Conservation (phyloP, 1,140 invertebrate species). For the Ylistrum balloti region DNA sequence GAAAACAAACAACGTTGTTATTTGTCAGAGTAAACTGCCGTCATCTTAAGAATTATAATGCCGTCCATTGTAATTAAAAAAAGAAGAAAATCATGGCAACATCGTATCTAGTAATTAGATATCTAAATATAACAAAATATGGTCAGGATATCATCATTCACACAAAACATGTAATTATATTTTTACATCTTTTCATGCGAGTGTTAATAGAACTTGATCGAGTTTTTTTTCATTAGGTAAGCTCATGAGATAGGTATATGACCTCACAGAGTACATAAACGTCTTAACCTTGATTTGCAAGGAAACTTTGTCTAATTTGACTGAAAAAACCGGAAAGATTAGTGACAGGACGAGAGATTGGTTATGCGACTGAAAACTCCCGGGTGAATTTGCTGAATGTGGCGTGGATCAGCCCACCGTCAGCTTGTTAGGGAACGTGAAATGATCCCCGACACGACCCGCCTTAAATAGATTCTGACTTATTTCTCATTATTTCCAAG, state of each 20-base stretch:
- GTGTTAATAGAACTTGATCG: background rate
- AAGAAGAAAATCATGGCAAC: too few species aligned
- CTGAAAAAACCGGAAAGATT: background rate
- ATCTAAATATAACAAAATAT: too few species aligned
- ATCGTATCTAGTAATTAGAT: too few species aligned
- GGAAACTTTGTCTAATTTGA: conserved; percentile 35
- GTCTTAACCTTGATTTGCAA: background rate
- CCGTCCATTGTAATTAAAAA: too few species aligned
- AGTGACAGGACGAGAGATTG: too few species aligned
- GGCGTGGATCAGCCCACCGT: background rate
- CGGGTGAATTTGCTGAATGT: conserved; percentile 12
- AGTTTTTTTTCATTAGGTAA: background rate
- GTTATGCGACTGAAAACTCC: too few species aligned
- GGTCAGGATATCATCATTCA: background rate
- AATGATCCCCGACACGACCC: background rate
- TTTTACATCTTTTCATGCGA: background rate
- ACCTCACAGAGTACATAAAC: background rate
- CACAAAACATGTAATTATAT: background rate
- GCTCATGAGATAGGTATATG: background rate
- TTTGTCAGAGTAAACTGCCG: too few species aligned
- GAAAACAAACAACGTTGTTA: too few species aligned
- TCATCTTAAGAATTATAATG: too few species aligned
- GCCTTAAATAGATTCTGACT: conserved; percentile 35
- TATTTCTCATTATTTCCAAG: conserved; percentile 54
- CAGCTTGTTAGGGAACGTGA: background rate